Evolutionary conservation across 2,888 invertebrate genomes (phyloP).

Genomic region (Sminthurides aquaticus): DNA sequence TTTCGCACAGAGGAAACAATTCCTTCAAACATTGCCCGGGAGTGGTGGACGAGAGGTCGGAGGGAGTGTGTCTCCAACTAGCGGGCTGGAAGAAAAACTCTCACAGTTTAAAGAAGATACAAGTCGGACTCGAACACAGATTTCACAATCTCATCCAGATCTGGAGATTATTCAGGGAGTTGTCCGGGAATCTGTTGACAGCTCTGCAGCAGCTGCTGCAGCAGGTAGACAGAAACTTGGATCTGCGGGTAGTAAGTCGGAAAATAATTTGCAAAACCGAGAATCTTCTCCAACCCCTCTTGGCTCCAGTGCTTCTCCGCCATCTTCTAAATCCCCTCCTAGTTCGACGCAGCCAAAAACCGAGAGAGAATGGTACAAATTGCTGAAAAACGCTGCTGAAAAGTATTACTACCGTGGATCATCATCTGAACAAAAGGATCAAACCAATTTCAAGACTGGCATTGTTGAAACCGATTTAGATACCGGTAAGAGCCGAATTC

Average conservation of each 20-base stretch:
- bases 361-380: conserved; percentile 43
- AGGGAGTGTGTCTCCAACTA: conserved; percentile 23
- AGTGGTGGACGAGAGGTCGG: conserved; percentile 11
- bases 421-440: conserved; percentile 8
- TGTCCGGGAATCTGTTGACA: conserved; percentile 24
- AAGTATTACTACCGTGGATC: conserved; percentile 39
- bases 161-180: conserved; percentile 41
- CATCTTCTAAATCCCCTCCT: background rate
- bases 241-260: conserved; percentile 15
- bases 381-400: conserved; percentile 41
- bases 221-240: conserved; percentile 23
- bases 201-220: conserved; percentile 8
- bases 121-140: conserved; percentile 30
- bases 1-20: conserved; percentile 41
- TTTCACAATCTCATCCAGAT: conserved; percentile 42
- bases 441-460: conserved; percentile 30
- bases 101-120: conserved; percentile 41
- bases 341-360: conserved; percentile 31
- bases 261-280: conserved; percentile 14
- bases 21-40: conserved; percentile 27
- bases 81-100: conserved; percentile 37
- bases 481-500: conserved; percentile 35
- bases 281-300: background rate
- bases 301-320: background rate
- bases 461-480: conserved; percentile 44